Conservation (phyloP, 2,888 invertebrate species). For the Chymomyza fuscimana region DNA sequence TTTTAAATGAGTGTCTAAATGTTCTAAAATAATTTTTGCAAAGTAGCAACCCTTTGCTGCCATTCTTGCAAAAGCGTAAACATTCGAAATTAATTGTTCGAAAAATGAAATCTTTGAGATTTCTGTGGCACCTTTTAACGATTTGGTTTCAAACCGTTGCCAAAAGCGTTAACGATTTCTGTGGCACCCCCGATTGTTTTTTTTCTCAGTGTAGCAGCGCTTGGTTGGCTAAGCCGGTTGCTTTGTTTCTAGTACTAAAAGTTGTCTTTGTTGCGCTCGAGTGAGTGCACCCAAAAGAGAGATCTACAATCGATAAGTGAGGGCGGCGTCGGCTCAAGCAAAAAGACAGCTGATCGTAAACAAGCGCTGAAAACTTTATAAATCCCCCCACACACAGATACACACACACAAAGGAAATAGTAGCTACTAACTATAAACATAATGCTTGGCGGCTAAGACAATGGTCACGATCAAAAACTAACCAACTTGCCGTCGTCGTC, state of each 20-base stretch:
- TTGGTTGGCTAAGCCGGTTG: conserved; percentile 36
- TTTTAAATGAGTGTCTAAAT: no score
- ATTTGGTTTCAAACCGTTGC: no score
- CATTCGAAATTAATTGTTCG: no score
- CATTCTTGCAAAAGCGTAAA: no score
- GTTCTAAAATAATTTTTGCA: no score
- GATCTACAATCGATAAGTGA: conserved; percentile 37
- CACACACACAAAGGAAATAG: not conserved
- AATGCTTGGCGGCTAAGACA: conserved; percentile 66
- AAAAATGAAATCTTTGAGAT: no score
- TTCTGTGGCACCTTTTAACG: no score
- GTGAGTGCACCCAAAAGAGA: conserved; percentile 2
- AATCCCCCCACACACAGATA: conserved; percentile 40
- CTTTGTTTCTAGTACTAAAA: not conserved
- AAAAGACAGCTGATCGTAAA: conserved; percentile 61
- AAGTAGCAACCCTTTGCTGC: no score
- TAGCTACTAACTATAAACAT: conserved; percentile 5
- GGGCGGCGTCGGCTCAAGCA: not conserved
- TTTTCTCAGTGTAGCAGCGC: conserved; percentile 41
- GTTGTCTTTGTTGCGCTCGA: conserved; percentile 24
- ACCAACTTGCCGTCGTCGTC: conserved; percentile 26
- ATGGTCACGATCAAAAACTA: conserved; percentile 75
- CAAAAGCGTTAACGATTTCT: no score
- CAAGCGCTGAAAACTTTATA: conserved; percentile 73
- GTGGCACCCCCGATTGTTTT: no score